Evolutionary conservation across 2,888 invertebrate genomes (phyloP).

Genomic region (Dasypolia templi): DNA sequence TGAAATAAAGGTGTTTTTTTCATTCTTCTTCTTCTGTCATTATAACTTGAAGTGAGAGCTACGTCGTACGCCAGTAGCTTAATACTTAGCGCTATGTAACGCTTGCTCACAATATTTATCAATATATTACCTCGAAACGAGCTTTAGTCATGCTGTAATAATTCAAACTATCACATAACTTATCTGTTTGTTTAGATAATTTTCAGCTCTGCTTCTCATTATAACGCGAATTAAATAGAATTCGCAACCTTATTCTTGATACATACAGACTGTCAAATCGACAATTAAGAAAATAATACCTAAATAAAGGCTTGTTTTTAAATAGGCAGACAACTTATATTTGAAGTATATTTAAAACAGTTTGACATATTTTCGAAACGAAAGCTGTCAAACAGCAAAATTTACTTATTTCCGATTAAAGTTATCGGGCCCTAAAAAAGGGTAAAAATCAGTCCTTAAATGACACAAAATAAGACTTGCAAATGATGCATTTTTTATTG

Average conservation of each 20-base stretch:
- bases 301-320: no score
- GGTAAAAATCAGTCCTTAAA: no score
- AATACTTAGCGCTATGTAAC: background rate
- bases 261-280: conserved; percentile 56
- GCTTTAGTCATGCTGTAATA: conserved; percentile 30
- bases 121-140: background rate
- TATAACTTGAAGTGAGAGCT: background rate
- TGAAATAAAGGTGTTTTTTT: background rate
- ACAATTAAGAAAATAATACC: background rate
- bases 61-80: background rate
- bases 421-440: no score
- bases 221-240: conserved; percentile 70
- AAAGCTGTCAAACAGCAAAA: no score
- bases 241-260: conserved; percentile 50
- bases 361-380: no score
- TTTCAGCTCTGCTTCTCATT: conserved; percentile 70
- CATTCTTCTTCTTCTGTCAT: no score
- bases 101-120: background rate
- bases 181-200: conserved; percentile 68
- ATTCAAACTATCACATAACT: conserved; percentile 53
- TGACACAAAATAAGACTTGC: no score
- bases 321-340: no score
- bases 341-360: no score
- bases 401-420: no score
- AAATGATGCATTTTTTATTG: no score